Evolutionary conservation across 2,888 invertebrate genomes (phyloP).

Genomic region (Ectemnius lituratus): DNA sequence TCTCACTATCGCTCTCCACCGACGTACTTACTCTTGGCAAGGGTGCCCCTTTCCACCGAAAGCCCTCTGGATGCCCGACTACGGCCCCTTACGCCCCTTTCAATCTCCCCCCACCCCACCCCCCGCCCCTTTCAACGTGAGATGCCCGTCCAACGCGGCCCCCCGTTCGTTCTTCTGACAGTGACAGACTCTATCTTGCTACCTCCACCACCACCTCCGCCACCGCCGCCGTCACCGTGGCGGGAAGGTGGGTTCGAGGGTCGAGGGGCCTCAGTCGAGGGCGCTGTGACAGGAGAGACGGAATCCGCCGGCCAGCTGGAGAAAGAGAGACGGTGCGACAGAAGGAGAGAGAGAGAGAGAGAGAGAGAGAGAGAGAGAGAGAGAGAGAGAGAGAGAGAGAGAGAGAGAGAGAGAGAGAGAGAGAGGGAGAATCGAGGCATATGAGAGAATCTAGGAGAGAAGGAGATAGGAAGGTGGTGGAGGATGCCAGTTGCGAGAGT

Average conservation of each 20-base stretch:
- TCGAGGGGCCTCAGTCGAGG: conserved; percentile 71
- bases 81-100: conserved; percentile 79
- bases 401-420: neutral
- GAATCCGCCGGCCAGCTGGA: conserved; percentile 68
- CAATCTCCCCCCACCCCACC: conserved; percentile 78
- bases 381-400: conserved; percentile 13
- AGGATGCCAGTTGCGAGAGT: conserved; percentile 5
- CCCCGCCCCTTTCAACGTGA: conserved; percentile 60
- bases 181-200: conserved; percentile 76
- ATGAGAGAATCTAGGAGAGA: conserved; percentile 33
- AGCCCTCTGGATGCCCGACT: conserved; percentile 72
- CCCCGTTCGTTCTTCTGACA: conserved; percentile 78
- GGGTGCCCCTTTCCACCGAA: conserved; percentile 72
- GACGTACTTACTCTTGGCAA: neutral
- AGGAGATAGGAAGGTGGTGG: neutral
- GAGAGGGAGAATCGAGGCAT: conserved; percentile 16
- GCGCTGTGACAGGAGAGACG: conserved; percentile 75
- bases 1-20: conserved; percentile 42
- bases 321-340: conserved; percentile 7
- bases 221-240: conserved; percentile 26
- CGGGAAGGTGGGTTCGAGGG: conserved; percentile 70
- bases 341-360: conserved; percentile 1
- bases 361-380: neutral
- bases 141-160: conserved; percentile 79
- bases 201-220: conserved; percentile 53